Percentiles rank a stretch among this genome's conserved stretches.
Evolutionary conservation across 1,140 invertebrate species (phyloP).

Genomic region (Uloborus diversus): DNA sequence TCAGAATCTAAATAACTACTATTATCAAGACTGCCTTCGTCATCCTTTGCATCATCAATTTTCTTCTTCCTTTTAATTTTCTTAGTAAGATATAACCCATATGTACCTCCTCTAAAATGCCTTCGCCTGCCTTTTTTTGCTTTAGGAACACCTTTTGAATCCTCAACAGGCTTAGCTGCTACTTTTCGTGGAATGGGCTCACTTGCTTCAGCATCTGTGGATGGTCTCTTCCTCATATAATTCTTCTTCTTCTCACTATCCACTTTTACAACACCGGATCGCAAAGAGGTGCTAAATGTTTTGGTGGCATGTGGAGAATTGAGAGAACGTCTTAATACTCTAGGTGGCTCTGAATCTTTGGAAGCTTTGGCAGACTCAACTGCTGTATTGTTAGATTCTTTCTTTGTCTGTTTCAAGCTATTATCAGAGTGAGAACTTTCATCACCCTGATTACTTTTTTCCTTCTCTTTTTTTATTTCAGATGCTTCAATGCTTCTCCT

Average conservation of each 20-base stretch:
- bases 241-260: too few relatives aligned
- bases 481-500: conserved; percentile 49
- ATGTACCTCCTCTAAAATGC: conserved; percentile 50
- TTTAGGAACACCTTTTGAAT: conserved; percentile 5
- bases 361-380: background rate
- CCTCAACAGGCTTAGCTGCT: background rate
- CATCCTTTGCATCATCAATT: conserved; percentile 25
- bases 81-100: conserved; percentile 47
- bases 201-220: background rate
- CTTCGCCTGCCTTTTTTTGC: conserved; percentile 29
- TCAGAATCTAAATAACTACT: conserved; percentile 52
- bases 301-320: background rate
- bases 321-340: background rate
- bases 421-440: background rate
- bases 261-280: conserved; percentile 8
- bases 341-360: background rate
- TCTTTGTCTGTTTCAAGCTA: background rate
- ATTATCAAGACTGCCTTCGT: conserved; percentile 47
- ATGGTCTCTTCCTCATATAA: background rate
- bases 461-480: conserved; percentile 10
- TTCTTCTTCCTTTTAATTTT: conserved; percentile 27
- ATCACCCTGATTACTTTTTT: background rate
- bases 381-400: too few relatives aligned
- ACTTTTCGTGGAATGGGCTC: background rate
- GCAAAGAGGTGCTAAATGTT: background rate